phyloP scores from a whole-genome alignment of 1,140 invertebrate species.

The Lycorma delicatula region DNA sequence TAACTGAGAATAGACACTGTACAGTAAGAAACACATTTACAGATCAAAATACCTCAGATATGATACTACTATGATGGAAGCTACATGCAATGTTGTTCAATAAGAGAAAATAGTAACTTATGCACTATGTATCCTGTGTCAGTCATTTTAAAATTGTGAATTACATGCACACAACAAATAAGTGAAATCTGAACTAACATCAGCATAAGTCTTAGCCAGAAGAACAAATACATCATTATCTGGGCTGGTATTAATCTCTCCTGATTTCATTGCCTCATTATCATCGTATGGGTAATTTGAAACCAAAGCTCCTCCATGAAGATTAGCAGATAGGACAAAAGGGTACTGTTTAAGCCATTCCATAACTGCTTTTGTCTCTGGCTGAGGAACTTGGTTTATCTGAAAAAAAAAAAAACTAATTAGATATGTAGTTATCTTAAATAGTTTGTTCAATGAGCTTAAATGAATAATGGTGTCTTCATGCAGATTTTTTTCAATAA shows the following conservation, averaged over 20 bases:
- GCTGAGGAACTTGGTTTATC: constrained; percentile 56
- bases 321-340: constrained; percentile 93
- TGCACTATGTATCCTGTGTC: too few relatives aligned
- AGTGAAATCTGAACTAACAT: constrained; percentile 45
- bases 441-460: too few relatives aligned
- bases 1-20: too few relatives aligned
- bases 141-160: too few relatives aligned
- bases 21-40: too few relatives aligned
- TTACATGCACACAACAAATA: too few relatives aligned
- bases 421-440: not conserved
- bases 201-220: constrained; percentile 72
- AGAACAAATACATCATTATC: constrained; percentile 80
- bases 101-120: too few relatives aligned
- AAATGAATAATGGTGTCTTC: too few relatives aligned
- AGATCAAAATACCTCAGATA: too few relatives aligned
- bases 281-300: constrained; percentile 93
- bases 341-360: constrained; percentile 76
- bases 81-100: too few relatives aligned
- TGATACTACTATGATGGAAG: too few relatives aligned
- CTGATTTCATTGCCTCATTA: constrained; percentile 36
- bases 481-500: too few relatives aligned
- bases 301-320: constrained; percentile 89
- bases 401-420: constrained; percentile 33
- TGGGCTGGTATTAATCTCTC: constrained; percentile 50
- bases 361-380: constrained; percentile 88